Conservation (phyloP, 2,888 invertebrate genomes). For the Hypena proboscidalis region DNA sequence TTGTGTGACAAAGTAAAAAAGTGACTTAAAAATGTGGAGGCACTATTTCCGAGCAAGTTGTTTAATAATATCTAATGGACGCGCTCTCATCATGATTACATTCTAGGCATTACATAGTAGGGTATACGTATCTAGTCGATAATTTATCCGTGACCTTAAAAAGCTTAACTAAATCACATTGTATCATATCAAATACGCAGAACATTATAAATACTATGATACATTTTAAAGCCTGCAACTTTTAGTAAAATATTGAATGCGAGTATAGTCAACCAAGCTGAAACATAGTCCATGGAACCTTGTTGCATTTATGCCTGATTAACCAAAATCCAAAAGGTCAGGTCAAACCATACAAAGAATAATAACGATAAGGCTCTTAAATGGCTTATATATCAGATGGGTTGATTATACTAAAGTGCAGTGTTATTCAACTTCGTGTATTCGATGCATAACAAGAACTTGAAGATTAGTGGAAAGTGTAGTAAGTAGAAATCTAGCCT, state of each 20-base stretch:
- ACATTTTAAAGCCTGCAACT: conserved; percentile 2
- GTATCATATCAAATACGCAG: conserved; percentile 1
- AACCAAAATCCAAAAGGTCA: no score
- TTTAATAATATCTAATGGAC: conserved; percentile 43
- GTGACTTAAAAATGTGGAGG: conserved; percentile 26
- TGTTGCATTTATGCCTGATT: no score
- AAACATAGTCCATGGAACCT: no score
- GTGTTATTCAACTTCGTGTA: conserved; percentile 2
- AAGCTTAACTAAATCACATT: conserved; percentile 33
- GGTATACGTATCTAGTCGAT: conserved; percentile 29
- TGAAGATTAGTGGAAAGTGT: conserved; percentile 1
- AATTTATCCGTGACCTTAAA: conserved; percentile 29
- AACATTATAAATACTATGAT: conserved; percentile 6
- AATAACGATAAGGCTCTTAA: no score
- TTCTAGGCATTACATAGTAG: conserved; percentile 31
- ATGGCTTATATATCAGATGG: no score
- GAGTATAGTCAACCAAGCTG: no score
- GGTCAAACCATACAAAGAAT: no score
- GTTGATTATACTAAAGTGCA: no score
- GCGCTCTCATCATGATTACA: conserved; percentile 36
- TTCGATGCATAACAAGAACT: conserved; percentile 12
- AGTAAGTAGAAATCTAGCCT: conserved; percentile 21
- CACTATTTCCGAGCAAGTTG: conserved; percentile 38
- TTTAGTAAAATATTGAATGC: background rate
- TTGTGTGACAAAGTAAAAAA: conserved; percentile 12